Evolutionary conservation across 2,113 vertebrate species (phyloP).

Genomic region (Isurus oxyrinchus): DNA sequence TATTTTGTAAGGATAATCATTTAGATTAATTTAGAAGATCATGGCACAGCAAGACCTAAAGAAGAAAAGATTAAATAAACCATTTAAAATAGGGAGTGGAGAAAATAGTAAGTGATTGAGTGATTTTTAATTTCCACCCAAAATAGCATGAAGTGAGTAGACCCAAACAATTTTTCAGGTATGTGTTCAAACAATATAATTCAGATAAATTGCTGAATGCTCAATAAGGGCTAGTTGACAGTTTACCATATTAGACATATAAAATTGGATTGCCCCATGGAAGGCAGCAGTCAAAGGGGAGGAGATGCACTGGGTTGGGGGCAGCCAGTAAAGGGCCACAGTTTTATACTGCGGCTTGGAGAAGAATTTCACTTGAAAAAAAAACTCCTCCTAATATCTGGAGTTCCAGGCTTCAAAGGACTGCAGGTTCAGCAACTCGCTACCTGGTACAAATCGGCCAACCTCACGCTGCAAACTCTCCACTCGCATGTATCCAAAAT

Average conservation of each 20-base stretch:
- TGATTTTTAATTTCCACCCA: neutral
- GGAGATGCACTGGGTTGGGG: neutral
- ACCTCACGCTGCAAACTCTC: neutral
- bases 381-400: neutral
- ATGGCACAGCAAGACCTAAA: neutral
- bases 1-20: neutral
- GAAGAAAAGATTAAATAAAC: too few species aligned
- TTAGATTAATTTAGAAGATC: neutral
- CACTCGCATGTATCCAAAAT: neutral
- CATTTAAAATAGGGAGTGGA: too few species aligned
- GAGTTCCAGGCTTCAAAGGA: neutral
- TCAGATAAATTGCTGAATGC: neutral
- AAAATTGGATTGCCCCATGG: neutral
- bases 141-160: neutral
- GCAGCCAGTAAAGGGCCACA: too few species aligned
- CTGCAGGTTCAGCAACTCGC: neutral
- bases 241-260: neutral
- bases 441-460: too few species aligned
- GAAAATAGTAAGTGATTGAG: too few species aligned
- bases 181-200: neutral
- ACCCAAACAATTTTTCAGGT: neutral
- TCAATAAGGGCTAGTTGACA: neutral
- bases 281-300: neutral
- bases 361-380: neutral
- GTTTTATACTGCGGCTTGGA: neutral